Evolutionary conservation across 1,140 invertebrate genomes (phyloP).

Genomic region (Melipona quadrifasciata): DNA sequence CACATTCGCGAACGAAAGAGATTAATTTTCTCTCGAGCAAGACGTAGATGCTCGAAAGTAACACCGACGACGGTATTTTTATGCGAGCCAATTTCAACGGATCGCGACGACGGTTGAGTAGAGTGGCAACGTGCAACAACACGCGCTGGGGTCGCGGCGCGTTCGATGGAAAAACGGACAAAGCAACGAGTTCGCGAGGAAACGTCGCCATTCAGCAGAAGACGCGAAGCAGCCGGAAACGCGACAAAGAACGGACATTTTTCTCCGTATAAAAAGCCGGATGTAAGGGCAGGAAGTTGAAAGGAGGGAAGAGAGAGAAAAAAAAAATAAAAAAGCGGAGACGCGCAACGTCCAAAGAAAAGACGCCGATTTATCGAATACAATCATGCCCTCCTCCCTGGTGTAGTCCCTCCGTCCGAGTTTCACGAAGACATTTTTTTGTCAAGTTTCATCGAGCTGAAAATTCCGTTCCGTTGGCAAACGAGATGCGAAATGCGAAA

Average conservation of each 20-base stretch:
- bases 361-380: conserved; percentile 7
- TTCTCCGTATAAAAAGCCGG: conserved; percentile 11
- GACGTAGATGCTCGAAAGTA: too few species aligned
- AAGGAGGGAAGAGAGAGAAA: too few species aligned
- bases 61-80: too few species aligned
- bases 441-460: not conserved
- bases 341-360: not conserved
- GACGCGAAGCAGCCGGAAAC: conserved; percentile 8
- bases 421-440: conserved; percentile 22
- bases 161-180: not conserved
- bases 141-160: too few species aligned
- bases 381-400: not conserved
- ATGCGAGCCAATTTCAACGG: not conserved
- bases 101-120: not conserved
- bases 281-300: not conserved
- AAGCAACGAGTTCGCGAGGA: not conserved
- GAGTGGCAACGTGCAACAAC: too few species aligned
- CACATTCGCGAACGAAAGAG: too few species aligned
- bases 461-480: conserved; percentile 5
- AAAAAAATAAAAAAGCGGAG: not conserved
- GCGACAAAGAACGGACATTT: conserved; percentile 10
- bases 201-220: not conserved
- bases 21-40: not conserved
- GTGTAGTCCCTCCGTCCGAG: not conserved
- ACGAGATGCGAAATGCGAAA: not conserved